Conservation (phyloP, 2,888 invertebrate genomes). For the Amphipyra berbera region DNA sequence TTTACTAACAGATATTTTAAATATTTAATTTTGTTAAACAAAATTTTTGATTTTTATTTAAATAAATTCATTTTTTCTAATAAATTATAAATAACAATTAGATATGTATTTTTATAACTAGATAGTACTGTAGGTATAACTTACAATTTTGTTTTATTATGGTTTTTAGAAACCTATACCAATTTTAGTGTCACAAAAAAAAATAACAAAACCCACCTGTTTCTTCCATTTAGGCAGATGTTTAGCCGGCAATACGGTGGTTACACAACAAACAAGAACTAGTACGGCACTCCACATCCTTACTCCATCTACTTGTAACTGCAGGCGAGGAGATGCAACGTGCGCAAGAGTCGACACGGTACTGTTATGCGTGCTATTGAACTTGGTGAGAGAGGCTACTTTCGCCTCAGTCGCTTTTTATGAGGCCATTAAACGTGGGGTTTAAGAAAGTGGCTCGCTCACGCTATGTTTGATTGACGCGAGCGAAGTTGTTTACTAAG, state of each 20-base stretch:
- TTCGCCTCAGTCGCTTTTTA: constrained; percentile 79
- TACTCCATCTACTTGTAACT: constrained; percentile 35
- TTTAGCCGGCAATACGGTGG: constrained; percentile 82
- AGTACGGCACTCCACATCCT: constrained; percentile 54
- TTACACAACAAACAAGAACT: constrained; percentile 71
- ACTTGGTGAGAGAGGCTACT: constrained; percentile 82
- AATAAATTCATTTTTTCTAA: too few relatives aligned
- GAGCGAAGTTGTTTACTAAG: neutral
- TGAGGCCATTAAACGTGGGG: constrained; percentile 70
- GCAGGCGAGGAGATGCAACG: constrained; percentile 62
- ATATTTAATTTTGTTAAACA: too few relatives aligned
- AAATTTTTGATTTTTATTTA: too few relatives aligned
- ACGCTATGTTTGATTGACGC: neutral
- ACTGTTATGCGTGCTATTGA: constrained; percentile 87
- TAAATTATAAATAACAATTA: too few relatives aligned
- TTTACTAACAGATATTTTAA: too few relatives aligned
- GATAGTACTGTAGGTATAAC: too few relatives aligned
- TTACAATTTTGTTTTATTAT: too few relatives aligned
- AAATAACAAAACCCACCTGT: constrained; percentile 86
- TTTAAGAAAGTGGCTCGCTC: constrained; percentile 37
- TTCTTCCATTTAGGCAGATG: constrained; percentile 95
- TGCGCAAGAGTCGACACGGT: constrained; percentile 63
- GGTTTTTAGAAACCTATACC: too few relatives aligned
- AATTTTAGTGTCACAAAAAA: too few relatives aligned
- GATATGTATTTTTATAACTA: too few relatives aligned